Conservation (phyloP, 1,140 invertebrate species). For the Liolophura sinensis region DNA sequence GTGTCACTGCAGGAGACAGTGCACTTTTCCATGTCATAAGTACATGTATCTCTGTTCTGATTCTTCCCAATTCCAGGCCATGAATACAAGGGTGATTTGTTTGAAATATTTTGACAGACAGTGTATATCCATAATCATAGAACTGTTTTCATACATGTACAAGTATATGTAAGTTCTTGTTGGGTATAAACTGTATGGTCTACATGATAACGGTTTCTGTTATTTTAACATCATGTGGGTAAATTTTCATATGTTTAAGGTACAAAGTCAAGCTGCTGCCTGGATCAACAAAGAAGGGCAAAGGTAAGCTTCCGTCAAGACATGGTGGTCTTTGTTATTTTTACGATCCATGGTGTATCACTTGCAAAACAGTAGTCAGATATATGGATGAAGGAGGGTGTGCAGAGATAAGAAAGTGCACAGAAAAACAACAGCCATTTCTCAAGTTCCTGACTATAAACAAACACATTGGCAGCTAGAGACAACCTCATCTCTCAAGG, state of each 20-base stretch:
- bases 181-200: not conserved
- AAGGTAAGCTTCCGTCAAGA: constrained; percentile 59
- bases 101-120: no score
- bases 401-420: no score
- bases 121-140: not conserved
- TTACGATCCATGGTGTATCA: no score
- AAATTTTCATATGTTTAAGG: constrained; percentile 60
- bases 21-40: not conserved
- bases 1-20: not conserved
- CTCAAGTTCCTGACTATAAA: no score
- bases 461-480: no score
- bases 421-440: no score
- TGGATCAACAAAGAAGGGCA: constrained; percentile 92
- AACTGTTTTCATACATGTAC: not conserved
- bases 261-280: constrained; percentile 94
- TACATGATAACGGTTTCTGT: not conserved
- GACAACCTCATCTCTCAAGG: no score
- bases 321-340: constrained; percentile 3
- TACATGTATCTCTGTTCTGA: no score
- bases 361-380: no score
- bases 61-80: no score
- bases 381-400: no score
- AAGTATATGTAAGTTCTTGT: not conserved
- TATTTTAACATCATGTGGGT: not conserved
- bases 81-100: no score